These are phyloP conservation scores for Nannobrachium achirus DNA, from an alignment of 2,113 vertebrate genomes.

Conservation along the genomic window DNA sequence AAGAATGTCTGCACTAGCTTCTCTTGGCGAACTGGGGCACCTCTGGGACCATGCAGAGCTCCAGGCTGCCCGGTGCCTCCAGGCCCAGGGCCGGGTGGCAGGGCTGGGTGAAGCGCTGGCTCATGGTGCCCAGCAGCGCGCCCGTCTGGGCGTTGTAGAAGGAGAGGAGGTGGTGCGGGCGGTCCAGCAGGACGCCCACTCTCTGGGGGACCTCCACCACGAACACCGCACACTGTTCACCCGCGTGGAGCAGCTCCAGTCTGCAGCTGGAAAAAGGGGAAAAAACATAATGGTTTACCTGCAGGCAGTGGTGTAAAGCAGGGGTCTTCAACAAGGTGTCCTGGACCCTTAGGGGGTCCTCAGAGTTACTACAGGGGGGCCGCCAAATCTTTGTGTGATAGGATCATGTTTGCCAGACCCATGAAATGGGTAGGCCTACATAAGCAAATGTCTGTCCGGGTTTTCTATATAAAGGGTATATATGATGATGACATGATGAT, in stretches of 20 bases:
- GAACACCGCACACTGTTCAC: constrained; percentile 79
- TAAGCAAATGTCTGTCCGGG: too few relatives aligned
- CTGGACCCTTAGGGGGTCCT: too few relatives aligned
- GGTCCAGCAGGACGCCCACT: constrained; percentile 90
- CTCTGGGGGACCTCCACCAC: constrained; percentile 79
- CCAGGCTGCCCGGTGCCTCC: constrained; percentile 87
- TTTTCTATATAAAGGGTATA: too few relatives aligned
- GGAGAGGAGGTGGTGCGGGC: constrained; percentile 79
- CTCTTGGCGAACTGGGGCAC: constrained; percentile 85
- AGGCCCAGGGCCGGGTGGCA: constrained; percentile 87
- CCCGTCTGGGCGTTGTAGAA: constrained; percentile 90
- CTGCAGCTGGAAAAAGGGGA: constrained; percentile 77
- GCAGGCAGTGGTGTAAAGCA: too few relatives aligned
- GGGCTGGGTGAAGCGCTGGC: constrained; percentile 81
- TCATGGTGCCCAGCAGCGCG: constrained; percentile 84
- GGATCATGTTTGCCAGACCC: too few relatives aligned
- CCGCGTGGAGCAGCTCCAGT: constrained; percentile 87
- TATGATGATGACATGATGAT: too few relatives aligned
- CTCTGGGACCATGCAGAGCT: constrained; percentile 83
- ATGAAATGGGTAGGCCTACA: too few relatives aligned
- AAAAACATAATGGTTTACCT: too few relatives aligned
- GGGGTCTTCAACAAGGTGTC: too few relatives aligned
- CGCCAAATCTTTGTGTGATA: too few relatives aligned
- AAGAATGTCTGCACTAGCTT: constrained; percentile 74
- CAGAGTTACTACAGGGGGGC: too few relatives aligned